Percentiles rank a stretch among this genome's conserved stretches.
Evolutionary conservation across 2,113 vertebrate genomes (phyloP).

Genomic region (Centropus bengalensis): DNA sequence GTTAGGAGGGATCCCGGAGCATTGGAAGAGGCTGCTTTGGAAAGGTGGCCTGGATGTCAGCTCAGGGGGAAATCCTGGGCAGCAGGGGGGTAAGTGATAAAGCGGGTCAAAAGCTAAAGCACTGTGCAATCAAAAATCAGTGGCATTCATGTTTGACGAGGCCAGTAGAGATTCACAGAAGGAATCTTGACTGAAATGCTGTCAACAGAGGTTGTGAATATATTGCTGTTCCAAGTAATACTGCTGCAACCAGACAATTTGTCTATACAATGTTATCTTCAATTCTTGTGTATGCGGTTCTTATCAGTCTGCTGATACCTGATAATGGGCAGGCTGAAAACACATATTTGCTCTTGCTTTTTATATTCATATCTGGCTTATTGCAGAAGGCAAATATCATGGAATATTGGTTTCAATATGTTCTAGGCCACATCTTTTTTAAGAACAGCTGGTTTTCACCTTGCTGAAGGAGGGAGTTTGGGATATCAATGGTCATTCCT

Average conservation of each 20-base stretch:
- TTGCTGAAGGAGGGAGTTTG: neutral
- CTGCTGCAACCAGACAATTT: neutral
- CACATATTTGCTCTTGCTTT: neutral
- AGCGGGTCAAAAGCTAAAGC: neutral
- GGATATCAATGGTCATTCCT: neutral
- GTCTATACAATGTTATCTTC: neutral
- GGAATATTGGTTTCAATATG: neutral
- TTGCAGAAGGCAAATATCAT: neutral
- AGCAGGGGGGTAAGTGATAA: accelerated
- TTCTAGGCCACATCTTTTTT: neutral
- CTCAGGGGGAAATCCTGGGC: neutral
- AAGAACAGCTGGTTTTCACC: neutral
- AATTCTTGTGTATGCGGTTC: neutral
- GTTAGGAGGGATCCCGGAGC: neutral
- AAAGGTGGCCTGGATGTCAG: neutral
- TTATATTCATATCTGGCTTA: neutral
- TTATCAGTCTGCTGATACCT: neutral
- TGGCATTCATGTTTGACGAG: neutral
- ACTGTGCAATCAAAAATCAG: neutral
- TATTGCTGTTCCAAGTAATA: neutral
- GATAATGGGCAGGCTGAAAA: neutral
- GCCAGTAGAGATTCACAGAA: neutral
- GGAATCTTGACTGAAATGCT: neutral
- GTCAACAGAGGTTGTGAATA: neutral
- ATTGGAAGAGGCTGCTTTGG: accelerated